These are phyloP conservation scores for Perognathus longimembris DNA, from an alignment of 2,113 vertebrate species.

Conservation along the genomic window DNA sequence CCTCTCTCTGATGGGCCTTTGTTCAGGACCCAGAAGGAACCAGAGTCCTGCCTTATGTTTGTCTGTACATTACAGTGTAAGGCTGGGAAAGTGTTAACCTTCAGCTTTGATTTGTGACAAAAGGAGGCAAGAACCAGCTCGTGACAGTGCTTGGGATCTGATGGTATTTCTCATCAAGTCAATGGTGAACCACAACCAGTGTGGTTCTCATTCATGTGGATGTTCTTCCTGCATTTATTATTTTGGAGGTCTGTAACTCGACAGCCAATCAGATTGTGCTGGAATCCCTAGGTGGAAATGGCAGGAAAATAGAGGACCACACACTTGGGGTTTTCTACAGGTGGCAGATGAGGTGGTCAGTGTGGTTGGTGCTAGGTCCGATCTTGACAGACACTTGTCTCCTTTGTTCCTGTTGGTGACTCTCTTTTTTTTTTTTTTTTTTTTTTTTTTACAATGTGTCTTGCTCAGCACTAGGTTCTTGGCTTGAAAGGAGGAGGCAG, in stretches of 20 bases:
- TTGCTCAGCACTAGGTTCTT: not conserved
- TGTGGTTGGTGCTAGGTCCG: not conserved
- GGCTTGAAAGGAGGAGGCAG: not conserved
- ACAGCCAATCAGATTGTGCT: not conserved
- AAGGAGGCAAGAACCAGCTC: slow-evolving; percentile 20
- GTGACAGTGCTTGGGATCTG: not conserved
- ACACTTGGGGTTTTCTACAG: not conserved
- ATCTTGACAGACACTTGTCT: not conserved
- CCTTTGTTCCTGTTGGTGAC: not conserved
- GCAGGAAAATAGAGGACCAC: not conserved
- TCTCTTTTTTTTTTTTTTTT: not conserved
- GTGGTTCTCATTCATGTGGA: not conserved
- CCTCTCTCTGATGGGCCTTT: slow-evolving; percentile 30
- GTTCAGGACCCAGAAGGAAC: not conserved
- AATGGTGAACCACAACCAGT: not conserved
- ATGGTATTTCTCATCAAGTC: not conserved
- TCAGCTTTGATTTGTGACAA: slow-evolving; percentile 13
- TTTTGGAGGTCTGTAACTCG: not conserved
- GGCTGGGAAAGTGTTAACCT: not conserved
- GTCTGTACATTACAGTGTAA: not conserved
- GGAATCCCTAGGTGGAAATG: not conserved
- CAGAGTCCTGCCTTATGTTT: not conserved
- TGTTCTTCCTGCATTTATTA: not conserved
- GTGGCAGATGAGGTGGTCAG: not conserved
- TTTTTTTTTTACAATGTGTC: not conserved